These are phyloP conservation scores for Muricea muricata DNA, from an alignment of 92 coral and sea anemone genomes.

Conservation along the genomic window DNA sequence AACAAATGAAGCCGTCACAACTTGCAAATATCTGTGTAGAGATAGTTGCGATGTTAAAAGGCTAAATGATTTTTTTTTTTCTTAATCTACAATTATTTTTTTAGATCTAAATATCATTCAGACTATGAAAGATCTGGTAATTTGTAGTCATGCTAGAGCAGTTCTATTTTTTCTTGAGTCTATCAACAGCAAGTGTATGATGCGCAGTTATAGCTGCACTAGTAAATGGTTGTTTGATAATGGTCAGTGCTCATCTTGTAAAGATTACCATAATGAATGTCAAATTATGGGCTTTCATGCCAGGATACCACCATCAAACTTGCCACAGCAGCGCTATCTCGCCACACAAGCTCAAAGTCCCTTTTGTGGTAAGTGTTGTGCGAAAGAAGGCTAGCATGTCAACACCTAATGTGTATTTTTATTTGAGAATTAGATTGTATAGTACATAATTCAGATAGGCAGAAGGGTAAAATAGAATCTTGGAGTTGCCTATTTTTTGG, in stretches of 20 bases:
- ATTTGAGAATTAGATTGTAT: too few species aligned
- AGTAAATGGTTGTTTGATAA: slow-evolving; percentile 58
- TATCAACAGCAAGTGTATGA: slow-evolving; percentile 55
- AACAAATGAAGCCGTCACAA: too few species aligned
- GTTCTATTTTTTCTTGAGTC: slow-evolving; percentile 64
- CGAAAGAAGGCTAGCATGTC: too few species aligned
- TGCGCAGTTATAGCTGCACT: slow-evolving; percentile 66
- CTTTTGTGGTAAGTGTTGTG: slow-evolving; percentile 16
- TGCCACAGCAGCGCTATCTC: background rate
- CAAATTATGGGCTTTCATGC: slow-evolving; percentile 73
- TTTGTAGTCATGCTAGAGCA: slow-evolving; percentile 72
- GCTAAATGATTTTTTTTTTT: too few species aligned
- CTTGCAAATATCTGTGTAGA: too few species aligned
- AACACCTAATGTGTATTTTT: too few species aligned
- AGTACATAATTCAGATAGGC: too few species aligned
- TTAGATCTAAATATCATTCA: background rate
- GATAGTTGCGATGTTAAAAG: too few species aligned
- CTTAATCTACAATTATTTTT: too few species aligned
- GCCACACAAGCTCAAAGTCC: background rate
- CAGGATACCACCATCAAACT: background rate
- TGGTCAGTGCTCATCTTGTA: slow-evolving; percentile 68
- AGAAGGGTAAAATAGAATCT: too few species aligned
- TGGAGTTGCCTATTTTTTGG: too few species aligned
- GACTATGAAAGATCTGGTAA: slow-evolving; percentile 20
- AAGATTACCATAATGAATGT: slow-evolving; percentile 24